Conservation (phyloP, 2,113 vertebrate genomes). For the Phalacrocorax pelagicus region DNA sequence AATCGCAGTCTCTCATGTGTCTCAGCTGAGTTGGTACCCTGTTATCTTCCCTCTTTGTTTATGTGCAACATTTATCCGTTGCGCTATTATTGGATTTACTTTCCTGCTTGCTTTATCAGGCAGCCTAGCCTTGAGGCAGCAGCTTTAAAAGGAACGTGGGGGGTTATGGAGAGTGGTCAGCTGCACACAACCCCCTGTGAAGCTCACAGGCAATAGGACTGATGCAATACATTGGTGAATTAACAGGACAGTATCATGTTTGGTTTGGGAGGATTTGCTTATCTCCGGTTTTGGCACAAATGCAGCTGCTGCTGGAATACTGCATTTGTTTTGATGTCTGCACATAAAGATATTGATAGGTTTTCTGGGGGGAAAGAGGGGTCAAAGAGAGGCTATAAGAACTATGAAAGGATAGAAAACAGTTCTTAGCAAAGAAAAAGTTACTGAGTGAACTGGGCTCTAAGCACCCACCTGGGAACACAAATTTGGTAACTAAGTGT, state of each 20-base stretch:
- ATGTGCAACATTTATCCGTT: background rate
- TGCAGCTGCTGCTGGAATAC: background rate
- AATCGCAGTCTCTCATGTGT: background rate
- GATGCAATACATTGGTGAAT: background rate
- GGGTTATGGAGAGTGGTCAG: background rate
- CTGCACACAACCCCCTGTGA: background rate
- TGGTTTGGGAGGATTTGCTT: background rate
- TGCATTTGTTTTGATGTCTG: background rate
- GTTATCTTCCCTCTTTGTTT: background rate
- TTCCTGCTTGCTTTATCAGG: background rate
- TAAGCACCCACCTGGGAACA: background rate
- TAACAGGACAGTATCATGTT: background rate
- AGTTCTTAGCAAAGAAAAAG: background rate
- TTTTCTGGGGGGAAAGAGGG: rapidly evolving
- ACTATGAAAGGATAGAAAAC: background rate
- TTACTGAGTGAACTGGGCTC: background rate
- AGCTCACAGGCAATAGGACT: background rate
- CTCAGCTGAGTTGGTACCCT: background rate
- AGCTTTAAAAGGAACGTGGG: background rate
- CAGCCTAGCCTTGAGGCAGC: background rate
- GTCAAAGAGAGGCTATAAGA: background rate
- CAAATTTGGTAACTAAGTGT: background rate
- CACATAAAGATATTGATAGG: background rate
- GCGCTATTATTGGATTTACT: background rate
- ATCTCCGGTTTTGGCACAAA: background rate